Evolutionary conservation across 2,888 invertebrate genomes (phyloP).

Genomic region (Adelphocoris suturalis): DNA sequence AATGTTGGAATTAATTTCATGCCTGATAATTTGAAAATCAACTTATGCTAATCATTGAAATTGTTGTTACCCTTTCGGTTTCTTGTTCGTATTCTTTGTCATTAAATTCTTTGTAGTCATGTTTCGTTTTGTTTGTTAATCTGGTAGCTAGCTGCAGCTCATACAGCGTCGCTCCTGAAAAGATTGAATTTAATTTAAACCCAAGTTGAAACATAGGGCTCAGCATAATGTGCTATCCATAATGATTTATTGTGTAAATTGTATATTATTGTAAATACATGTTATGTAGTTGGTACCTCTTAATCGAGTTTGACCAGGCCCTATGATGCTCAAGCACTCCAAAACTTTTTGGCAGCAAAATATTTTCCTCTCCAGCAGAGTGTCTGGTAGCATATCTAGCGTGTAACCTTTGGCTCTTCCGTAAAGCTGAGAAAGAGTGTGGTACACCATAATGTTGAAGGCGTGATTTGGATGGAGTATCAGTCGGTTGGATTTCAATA

Average conservation of each 20-base stretch:
- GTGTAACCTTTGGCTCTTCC: slow-evolving; percentile 87
- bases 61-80: slow-evolving; percentile 40
- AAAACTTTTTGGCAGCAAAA: slow-evolving; percentile 86
- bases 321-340: slow-evolving; percentile 85
- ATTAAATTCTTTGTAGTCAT: slow-evolving; percentile 64
- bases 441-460: slow-evolving; percentile 80
- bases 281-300: slow-evolving; percentile 82
- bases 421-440: slow-evolving; percentile 87
- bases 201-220: slow-evolving; percentile 53
- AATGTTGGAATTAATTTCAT: not conserved
- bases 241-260: too few species aligned
- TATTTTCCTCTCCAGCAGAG: slow-evolving; percentile 87
- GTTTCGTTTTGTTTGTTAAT: slow-evolving; percentile 54
- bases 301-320: slow-evolving; percentile 88
- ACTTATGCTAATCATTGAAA: too few species aligned
- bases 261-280: too few species aligned
- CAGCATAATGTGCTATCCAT: too few species aligned
- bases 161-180: slow-evolving; percentile 55
- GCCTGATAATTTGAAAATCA: not conserved
- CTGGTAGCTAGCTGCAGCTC: slow-evolving; percentile 61
- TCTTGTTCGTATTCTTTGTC: slow-evolving; percentile 62
- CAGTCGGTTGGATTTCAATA: slow-evolving; percentile 82
- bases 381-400: slow-evolving; percentile 86
- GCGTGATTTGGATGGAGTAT: slow-evolving; percentile 89
- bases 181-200: not conserved